Conservation (phyloP, 2,113 vertebrate genomes). For the Onychorhynchus coronatus region DNA sequence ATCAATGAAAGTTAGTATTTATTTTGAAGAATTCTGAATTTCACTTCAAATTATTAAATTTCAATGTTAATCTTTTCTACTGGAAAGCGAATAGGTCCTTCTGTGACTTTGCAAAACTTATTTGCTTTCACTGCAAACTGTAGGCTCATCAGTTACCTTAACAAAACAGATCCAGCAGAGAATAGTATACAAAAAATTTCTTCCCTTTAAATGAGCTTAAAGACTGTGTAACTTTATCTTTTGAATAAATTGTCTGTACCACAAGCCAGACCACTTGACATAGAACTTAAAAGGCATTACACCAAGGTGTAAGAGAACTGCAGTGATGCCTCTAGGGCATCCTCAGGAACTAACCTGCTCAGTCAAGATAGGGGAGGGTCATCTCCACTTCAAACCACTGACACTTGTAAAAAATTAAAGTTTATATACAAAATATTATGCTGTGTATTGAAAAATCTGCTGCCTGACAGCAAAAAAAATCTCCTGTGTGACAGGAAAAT, state of each 20-base stretch:
- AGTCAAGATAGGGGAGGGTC: not conserved
- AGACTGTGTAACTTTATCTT: not conserved
- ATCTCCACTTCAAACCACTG: not conserved
- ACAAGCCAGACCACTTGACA: not conserved
- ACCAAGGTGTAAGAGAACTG: not conserved
- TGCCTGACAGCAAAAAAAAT: not conserved
- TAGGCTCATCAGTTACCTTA: fast-evolving
- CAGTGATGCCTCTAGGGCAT: not conserved
- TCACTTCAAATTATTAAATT: not conserved
- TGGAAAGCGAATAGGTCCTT: not conserved
- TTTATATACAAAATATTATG: not conserved
- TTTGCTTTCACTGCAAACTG: not conserved
- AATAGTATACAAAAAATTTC: not conserved
- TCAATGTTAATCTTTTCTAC: not conserved
- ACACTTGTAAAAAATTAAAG: not conserved
- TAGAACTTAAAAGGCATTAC: not conserved
- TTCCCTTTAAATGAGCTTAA: not conserved
- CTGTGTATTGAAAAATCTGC: not conserved
- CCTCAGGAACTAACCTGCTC: not conserved
- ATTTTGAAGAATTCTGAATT: not conserved
- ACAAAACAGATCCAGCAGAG: not conserved
- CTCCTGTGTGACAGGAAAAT: not conserved
- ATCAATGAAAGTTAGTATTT: not conserved
- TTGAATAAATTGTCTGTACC: not conserved
- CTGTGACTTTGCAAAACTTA: not conserved